These are phyloP conservation scores for Karalla daura DNA, from an alignment of 2,797 vertebrate genomes.

Conservation along the genomic window DNA sequence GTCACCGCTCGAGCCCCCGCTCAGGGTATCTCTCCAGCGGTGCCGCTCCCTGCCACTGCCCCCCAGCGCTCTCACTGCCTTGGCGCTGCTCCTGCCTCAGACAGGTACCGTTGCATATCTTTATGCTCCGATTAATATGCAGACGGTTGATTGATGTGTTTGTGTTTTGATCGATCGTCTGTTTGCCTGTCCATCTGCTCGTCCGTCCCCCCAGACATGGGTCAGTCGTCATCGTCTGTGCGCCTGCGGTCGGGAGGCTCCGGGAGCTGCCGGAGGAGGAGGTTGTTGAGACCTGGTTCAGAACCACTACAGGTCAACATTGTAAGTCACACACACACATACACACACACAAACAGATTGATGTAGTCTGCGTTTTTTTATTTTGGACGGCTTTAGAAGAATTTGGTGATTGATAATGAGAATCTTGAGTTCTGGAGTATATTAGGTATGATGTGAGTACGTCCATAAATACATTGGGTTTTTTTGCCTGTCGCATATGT, in stretches of 20 bases:
- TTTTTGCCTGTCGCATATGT: background rate
- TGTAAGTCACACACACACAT: slow-evolving; percentile 79
- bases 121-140: slow-evolving; percentile 8
- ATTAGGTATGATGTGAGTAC: background rate
- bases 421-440: background rate
- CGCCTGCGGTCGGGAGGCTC: slow-evolving; percentile 77
- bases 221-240: slow-evolving; percentile 83
- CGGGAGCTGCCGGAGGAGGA: slow-evolving; percentile 85
- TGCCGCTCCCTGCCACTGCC: slow-evolving; percentile 88
- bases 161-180: slow-evolving; percentile 4
- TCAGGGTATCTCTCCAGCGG: slow-evolving; percentile 87
- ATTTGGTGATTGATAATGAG: background rate
- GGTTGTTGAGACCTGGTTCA: slow-evolving; percentile 87
- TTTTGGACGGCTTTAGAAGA: slow-evolving; percentile 14
- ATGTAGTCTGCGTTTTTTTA: background rate
- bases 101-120: slow-evolving; percentile 72
- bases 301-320: slow-evolving; percentile 89
- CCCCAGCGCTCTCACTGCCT: slow-evolving; percentile 84
- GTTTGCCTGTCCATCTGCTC: slow-evolving; percentile 4
- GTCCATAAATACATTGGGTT: background rate
- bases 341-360: slow-evolving; percentile 17
- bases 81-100: slow-evolving; percentile 77
- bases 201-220: slow-evolving; percentile 74
- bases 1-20: slow-evolving; percentile 84
- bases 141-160: background rate